phyloP scores from a whole-genome alignment of 2,797 vertebrate species.

The Notamacropus eugenii region DNA sequence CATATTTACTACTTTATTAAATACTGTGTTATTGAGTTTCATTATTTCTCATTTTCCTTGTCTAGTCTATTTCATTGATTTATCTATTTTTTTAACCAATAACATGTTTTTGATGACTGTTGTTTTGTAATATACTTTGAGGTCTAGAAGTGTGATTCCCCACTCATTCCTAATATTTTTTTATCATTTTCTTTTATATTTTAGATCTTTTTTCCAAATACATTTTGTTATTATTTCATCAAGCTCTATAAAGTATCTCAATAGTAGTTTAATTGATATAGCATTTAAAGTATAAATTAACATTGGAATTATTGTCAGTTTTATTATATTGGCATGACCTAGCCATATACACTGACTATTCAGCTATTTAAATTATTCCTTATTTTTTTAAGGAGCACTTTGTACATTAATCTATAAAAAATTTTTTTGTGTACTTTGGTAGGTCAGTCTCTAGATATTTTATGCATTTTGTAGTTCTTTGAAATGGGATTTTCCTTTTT shows the following conservation, averaged over 20 bases:
- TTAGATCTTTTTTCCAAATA: background rate
- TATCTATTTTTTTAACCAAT: background rate
- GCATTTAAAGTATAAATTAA: background rate
- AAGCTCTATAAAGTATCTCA: background rate
- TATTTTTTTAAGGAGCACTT: background rate
- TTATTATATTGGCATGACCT: background rate
- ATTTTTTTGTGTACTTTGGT: background rate
- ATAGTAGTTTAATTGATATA: background rate
- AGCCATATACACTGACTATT: background rate
- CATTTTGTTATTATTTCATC: background rate
- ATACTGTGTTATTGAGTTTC: background rate
- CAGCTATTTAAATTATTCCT: background rate
- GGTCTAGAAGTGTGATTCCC: background rate
- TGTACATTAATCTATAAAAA: background rate
- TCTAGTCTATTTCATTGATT: background rate
- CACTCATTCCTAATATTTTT: background rate
- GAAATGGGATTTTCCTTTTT: background rate
- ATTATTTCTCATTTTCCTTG: background rate
- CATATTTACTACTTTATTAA: background rate
- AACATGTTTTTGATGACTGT: background rate
- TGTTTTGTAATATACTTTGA: background rate
- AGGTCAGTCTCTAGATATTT: background rate
- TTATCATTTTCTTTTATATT: background rate
- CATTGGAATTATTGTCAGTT: background rate
- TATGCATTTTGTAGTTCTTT: background rate